Evolutionary conservation across 2,888 invertebrate genomes (phyloP).

Genomic region (Tenthredo distinguenda): DNA sequence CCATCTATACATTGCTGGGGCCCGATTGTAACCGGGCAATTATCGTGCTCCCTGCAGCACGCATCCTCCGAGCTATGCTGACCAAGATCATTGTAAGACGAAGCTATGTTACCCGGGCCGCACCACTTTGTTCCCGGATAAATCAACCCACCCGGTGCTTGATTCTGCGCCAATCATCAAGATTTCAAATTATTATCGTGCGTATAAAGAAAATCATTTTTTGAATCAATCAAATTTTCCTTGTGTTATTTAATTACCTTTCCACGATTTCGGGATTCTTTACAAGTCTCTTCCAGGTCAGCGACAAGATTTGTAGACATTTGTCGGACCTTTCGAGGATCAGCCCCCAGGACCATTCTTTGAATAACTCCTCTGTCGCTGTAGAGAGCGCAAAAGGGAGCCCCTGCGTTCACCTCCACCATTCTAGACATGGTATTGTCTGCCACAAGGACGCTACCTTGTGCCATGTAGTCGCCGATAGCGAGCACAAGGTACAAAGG

Average conservation of each 20-base stretch:
- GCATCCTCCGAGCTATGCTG: conserved; percentile 83
- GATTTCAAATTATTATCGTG: neutral
- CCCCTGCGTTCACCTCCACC: conserved; percentile 82
- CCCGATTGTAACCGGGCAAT: conserved; percentile 83
- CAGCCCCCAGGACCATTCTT: conserved; percentile 81
- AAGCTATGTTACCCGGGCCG: conserved; percentile 85
- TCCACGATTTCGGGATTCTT: conserved; percentile 71
- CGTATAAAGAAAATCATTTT: neutral
- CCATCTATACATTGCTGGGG: conserved; percentile 83
- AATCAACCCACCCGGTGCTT: conserved; percentile 70
- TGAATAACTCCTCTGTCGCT: conserved; percentile 83
- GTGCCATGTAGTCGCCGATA: conserved; percentile 5
- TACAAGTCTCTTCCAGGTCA: conserved; percentile 82
- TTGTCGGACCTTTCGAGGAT: conserved; percentile 81
- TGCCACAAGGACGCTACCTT: conserved; percentile 80
- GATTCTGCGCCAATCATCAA: conserved; percentile 63
- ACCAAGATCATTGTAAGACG: conserved; percentile 84
- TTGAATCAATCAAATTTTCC: neutral
- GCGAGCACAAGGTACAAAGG: neutral
- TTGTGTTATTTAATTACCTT: conserved; percentile 65
- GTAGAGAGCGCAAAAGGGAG: conserved; percentile 83
- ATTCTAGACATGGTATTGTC: conserved; percentile 83
- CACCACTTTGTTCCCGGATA: conserved; percentile 89
- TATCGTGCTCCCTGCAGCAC: conserved; percentile 88
- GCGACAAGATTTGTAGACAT: conserved; percentile 82